phyloP scores from a whole-genome alignment of 2,797 vertebrate species.

The Callimico goeldii region DNA sequence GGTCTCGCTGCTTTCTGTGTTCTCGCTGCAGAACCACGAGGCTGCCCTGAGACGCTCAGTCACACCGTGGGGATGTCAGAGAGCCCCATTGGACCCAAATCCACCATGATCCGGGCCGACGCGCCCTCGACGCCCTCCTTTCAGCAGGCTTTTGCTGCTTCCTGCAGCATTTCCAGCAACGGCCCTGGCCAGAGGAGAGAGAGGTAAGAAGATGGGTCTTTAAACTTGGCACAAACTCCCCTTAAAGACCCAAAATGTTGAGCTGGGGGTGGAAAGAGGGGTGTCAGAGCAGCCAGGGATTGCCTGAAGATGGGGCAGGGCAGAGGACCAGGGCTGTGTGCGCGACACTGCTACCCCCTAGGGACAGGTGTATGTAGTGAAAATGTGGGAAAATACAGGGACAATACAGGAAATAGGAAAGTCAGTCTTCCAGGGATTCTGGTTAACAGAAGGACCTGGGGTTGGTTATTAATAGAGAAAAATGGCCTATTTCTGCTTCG shows the following conservation, averaged over 20 bases:
- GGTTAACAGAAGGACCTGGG: background rate
- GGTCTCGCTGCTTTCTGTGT: slow-evolving; percentile 22
- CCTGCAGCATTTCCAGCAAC: slow-evolving; percentile 81
- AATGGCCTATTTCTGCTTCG: background rate
- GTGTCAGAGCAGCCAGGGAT: background rate
- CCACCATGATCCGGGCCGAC: slow-evolving; percentile 83
- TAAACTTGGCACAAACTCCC: background rate
- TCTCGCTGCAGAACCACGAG: slow-evolving; percentile 84
- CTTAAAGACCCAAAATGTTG: too few relatives aligned
- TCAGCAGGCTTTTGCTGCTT: slow-evolving; percentile 83
- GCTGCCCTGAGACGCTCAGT: slow-evolving; percentile 84
- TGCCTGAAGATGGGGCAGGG: accelerated
- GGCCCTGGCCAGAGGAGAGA: slow-evolving; percentile 84
- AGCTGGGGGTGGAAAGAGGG: too few relatives aligned
- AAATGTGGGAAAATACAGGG: background rate
- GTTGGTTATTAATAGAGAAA: too few relatives aligned
- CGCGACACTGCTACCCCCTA: accelerated
- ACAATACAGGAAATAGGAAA: background rate
- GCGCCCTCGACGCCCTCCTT: slow-evolving; percentile 81
- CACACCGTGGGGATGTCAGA: slow-evolving; percentile 85
- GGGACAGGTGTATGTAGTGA: background rate
- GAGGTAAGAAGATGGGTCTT: slow-evolving; percentile 84
- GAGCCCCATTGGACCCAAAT: slow-evolving; percentile 67
- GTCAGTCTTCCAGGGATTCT: too few relatives aligned
- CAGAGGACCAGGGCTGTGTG: accelerated